Conservation (phyloP, 2,888 invertebrate genomes). For the Branchipolynoe longqiensis region DNA sequence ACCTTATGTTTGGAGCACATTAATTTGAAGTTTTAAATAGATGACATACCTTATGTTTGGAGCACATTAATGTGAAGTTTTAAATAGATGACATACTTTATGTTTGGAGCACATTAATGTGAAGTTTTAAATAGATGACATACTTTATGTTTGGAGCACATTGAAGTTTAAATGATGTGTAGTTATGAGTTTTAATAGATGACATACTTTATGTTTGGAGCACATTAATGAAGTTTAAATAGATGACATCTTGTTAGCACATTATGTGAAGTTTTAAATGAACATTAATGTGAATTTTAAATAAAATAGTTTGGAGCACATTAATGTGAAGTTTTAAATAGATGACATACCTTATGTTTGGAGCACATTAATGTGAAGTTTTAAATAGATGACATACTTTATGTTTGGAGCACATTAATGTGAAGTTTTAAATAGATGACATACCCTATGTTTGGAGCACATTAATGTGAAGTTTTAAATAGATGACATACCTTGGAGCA, state of each 20-base stretch:
- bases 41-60: slow-evolving; percentile 80
- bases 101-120: slow-evolving; percentile 82
- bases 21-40: slow-evolving; percentile 79
- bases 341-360: too few species aligned
- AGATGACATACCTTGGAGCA: too few species aligned
- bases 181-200: not conserved
- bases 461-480: too few species aligned
- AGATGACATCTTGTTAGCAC: too few species aligned
- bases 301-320: too few species aligned
- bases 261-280: too few species aligned
- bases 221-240: slow-evolving; percentile 76
- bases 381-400: too few species aligned
- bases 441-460: not conserved
- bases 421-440: not conserved
- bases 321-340: too few species aligned
- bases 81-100: slow-evolving; percentile 74
- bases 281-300: too few species aligned
- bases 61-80: slow-evolving; percentile 82
- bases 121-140: slow-evolving; percentile 74
- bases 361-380: too few species aligned
- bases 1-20: slow-evolving; percentile 82
- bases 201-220: slow-evolving; percentile 81
- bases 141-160: slow-evolving; percentile 82
- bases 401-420: too few species aligned
- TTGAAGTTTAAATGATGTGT: too few species aligned